A percentile compares a stretch with the other conserved stretches of the same genome.
These are phyloP conservation scores for Drosophila cardini DNA, from an alignment of 1,140 invertebrate species.

Conservation along the genomic window DNA sequence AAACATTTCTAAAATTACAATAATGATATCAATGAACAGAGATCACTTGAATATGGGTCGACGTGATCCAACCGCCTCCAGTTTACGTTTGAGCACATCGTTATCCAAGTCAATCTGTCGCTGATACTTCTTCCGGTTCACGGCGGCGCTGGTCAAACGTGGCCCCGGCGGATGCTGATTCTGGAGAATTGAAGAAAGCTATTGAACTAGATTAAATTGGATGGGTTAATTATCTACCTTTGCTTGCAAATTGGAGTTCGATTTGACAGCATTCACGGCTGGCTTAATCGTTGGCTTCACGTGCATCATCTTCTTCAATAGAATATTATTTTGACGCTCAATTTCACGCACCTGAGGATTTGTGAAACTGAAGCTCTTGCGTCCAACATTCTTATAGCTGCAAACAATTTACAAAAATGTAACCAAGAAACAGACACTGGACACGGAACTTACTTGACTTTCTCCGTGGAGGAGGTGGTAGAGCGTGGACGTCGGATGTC, in stretches of 20 bases:
- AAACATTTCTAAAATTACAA: constrained; percentile 65
- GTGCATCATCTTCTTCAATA: constrained; percentile 77
- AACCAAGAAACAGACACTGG: neutral
- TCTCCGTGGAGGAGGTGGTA: constrained; percentile 62
- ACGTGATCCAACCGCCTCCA: constrained; percentile 73
- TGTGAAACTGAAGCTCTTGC: constrained; percentile 79
- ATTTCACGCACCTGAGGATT: constrained; percentile 82
- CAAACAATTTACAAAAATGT: neutral
- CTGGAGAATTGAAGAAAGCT: constrained; percentile 3
- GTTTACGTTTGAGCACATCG: constrained; percentile 75
- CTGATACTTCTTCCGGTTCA: constrained; percentile 80
- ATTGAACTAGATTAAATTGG: neutral
- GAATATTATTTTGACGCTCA: constrained; percentile 77
- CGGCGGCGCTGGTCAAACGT: constrained; percentile 68
- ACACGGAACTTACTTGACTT: constrained; percentile 59
- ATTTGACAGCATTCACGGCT: constrained; percentile 43
- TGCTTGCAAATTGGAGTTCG: constrained; percentile 23
- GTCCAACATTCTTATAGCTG: constrained; percentile 67
- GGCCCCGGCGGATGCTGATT: constrained; percentile 38
- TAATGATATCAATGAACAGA: constrained; percentile 50
- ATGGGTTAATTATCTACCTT: constrained; percentile 28
- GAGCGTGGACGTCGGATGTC: constrained; percentile 55
- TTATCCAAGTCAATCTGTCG: constrained; percentile 82
- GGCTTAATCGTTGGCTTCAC: constrained; percentile 68
- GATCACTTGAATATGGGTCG: constrained; percentile 63